Conservation (phyloP, 2,797 vertebrate species). For the Myiothlypis chrysogaster region DNA sequence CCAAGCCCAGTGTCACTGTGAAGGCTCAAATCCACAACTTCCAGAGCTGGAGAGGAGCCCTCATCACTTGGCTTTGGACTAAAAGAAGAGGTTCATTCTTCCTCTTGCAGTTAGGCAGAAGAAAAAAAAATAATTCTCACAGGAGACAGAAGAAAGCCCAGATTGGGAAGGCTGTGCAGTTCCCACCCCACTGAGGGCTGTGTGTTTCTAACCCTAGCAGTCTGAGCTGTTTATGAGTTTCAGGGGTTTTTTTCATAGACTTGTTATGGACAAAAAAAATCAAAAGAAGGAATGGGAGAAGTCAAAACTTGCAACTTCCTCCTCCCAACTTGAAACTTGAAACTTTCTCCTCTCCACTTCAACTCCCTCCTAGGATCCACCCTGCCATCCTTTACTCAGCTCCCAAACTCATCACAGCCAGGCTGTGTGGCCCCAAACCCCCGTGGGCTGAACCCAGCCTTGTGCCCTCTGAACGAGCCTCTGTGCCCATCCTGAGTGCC, state of each 20-base stretch:
- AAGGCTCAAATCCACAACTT: neutral
- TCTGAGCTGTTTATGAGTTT: neutral
- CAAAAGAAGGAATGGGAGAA: neutral
- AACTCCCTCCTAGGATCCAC: neutral
- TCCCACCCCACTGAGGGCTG: rapidly evolving
- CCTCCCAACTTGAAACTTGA: neutral
- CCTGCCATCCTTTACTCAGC: neutral
- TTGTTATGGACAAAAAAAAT: neutral
- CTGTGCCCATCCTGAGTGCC: rapidly evolving
- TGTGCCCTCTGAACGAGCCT: neutral
- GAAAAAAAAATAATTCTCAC: neutral
- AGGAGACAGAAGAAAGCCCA: neutral
- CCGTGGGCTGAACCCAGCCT: neutral
- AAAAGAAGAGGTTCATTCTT: neutral
- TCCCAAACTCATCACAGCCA: neutral
- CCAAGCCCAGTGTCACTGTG: neutral
- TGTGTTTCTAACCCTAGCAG: neutral
- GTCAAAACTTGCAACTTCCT: neutral
- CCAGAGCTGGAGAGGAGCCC: neutral
- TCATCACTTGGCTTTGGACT: neutral
- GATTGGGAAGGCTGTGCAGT: neutral
- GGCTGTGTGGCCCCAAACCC: neutral
- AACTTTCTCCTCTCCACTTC: neutral
- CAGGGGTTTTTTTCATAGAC: neutral
- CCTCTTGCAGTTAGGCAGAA: neutral